phyloP scores from a whole-genome alignment of 2,113 vertebrate genomes.

The Zosterops pallidus region DNA sequence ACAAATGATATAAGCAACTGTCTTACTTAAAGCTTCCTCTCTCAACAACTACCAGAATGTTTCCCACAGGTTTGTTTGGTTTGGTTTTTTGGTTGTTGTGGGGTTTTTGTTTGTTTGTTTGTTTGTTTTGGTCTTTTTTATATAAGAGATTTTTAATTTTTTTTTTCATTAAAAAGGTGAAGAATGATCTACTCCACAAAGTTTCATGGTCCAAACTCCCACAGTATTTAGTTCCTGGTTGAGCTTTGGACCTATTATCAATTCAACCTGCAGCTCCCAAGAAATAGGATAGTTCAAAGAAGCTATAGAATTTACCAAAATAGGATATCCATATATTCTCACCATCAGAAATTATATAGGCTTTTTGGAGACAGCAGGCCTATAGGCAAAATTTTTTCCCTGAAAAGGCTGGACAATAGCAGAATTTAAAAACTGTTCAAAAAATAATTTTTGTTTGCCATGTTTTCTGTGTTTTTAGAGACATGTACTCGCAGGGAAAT shows the following conservation, averaged over 20 bases:
- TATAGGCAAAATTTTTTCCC: background rate
- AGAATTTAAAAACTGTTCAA: background rate
- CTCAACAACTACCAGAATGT: background rate
- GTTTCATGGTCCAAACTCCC: background rate
- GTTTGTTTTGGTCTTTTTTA: background rate
- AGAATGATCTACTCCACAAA: background rate
- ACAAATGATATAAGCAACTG: background rate
- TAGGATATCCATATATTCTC: background rate
- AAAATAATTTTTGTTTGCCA: background rate
- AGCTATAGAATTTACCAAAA: background rate
- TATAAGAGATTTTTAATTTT: background rate
- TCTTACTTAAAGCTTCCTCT: background rate
- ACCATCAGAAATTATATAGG: background rate
- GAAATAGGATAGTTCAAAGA: background rate
- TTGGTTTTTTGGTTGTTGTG: background rate
- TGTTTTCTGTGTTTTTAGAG: background rate
- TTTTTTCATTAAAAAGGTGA: background rate
- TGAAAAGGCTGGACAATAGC: background rate
- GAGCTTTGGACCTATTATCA: background rate
- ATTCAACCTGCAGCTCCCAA: background rate
- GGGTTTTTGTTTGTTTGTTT: background rate
- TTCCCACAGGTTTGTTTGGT: background rate
- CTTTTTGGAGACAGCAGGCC: background rate
- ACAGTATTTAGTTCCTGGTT: background rate
- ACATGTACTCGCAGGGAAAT: constrained; percentile 24